phyloP scores from a whole-genome alignment of 2,113 vertebrate genomes.

The Mandrillus leucophaeus region DNA sequence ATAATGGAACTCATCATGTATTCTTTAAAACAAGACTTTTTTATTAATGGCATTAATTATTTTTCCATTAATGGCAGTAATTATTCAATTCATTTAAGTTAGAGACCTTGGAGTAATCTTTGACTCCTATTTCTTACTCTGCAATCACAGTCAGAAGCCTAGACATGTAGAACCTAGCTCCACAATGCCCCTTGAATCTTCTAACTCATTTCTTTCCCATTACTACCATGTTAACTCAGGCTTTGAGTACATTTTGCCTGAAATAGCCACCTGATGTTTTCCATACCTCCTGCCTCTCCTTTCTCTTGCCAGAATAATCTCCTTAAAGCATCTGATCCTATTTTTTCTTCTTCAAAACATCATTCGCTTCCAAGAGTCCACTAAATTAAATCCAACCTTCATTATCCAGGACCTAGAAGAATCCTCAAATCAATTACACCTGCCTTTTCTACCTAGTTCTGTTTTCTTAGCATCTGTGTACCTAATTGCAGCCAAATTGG shows the following conservation, averaged over 20 bases:
- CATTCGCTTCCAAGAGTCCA: slow-evolving; percentile 42
- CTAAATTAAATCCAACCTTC: slow-evolving; percentile 31
- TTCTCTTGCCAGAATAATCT: slow-evolving; percentile 57
- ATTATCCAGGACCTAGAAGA: slow-evolving; percentile 14
- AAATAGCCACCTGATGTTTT: slow-evolving; percentile 48
- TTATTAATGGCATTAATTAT: not conserved
- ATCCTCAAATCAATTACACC: not conserved
- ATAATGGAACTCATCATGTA: not conserved
- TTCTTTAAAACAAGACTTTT: not conserved
- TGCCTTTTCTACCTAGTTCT: slow-evolving; percentile 4
- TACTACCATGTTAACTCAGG: not conserved
- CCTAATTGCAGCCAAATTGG: not conserved
- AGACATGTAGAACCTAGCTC: not conserved
- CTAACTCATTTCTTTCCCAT: not conserved
- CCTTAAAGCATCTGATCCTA: slow-evolving; percentile 38
- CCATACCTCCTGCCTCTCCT: not conserved
- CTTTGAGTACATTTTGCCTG: slow-evolving; percentile 51
- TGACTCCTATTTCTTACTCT: not conserved
- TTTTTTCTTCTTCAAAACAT: slow-evolving; percentile 52
- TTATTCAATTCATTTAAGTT: not conserved
- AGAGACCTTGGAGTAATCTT: not conserved
- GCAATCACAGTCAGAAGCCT: not conserved
- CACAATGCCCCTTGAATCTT: not conserved
- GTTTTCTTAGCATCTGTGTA: not conserved
- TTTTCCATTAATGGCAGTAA: not conserved